Percentiles rank a stretch among this genome's conserved stretches.
These are phyloP conservation scores for Spea multiplicata DNA, from an alignment of 2,113 vertebrate genomes.

Conservation along the genomic window DNA sequence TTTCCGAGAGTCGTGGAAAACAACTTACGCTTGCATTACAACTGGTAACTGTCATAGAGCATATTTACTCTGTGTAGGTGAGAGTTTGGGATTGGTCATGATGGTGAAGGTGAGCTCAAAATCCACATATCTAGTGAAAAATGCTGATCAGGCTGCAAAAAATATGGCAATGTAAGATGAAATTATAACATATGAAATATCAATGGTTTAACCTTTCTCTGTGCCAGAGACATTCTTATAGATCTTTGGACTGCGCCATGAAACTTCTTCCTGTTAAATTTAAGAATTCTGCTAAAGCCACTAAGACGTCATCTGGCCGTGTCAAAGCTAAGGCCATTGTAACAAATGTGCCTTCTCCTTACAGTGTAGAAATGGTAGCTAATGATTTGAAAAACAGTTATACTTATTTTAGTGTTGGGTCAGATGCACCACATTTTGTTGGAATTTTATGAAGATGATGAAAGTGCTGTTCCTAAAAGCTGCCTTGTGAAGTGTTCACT, in stretches of 20 bases:
- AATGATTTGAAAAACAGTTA: not conserved
- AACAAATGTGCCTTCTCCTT: slow-evolving; percentile 2
- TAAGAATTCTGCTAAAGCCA: slow-evolving; percentile 1
- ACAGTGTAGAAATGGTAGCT: not conserved
- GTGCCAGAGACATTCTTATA: not conserved
- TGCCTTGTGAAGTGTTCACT: too few relatives aligned
- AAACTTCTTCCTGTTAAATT: not conserved
- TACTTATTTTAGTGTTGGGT: not conserved
- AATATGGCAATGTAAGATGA: not conserved
- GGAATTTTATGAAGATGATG: not conserved
- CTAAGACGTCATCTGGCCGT: not conserved
- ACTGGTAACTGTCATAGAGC: not conserved
- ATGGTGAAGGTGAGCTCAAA: not conserved
- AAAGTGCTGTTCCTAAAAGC: not conserved
- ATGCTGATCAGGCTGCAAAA: not conserved
- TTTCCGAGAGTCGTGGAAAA: not conserved
- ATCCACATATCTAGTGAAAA: not conserved
- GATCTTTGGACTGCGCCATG: not conserved
- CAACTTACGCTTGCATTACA: not conserved
- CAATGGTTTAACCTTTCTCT: not conserved
- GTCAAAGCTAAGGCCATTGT: slow-evolving; percentile 1
- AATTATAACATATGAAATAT: slow-evolving; percentile 5
- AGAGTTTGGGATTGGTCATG: not conserved
- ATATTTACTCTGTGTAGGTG: not conserved
- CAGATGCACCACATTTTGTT: not conserved